Base-by-base conservation (phyloP, 2,888 invertebrate species). In the Eupithecia vulgata region DNA sequence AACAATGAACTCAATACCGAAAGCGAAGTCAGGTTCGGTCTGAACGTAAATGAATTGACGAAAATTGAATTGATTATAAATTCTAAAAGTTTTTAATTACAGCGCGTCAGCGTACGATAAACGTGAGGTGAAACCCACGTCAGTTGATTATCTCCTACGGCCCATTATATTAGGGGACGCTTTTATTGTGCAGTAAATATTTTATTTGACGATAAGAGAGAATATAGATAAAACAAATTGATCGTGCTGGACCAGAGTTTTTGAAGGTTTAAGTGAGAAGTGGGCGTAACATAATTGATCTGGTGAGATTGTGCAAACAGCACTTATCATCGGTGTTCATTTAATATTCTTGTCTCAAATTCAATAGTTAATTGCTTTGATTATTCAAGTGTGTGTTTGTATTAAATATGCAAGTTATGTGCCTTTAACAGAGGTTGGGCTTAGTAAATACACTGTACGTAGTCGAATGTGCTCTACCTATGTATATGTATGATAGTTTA, bases 161-260 rank as follows among this genome's bases (percentile, higher is more conserved):
- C 89, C 88, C 90, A 90, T 91, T 91, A 91, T 92, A 90, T 86
- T 83, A 86, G 73, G 84, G 84, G 87, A 88, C 87, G 89, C 87
- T 85, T 93, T 93, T 93, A 93, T 92, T 90, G 88, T 91, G 91
- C 89, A 91, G 91, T 94, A 92, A 93, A 94, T 93, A 93, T 92
- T 94, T 92, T 91, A 93, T 91, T 86, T 84, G 82, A 81, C 83
- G 93, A 93, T 93, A 94, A 91, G 87, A 88, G 84, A 85, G 84
- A 83, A 83, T 83, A 81, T 74, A 91, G 94, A 94, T 94, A 94
- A 93, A 90, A 84, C 90, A 91, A 93, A 93, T 93, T 93, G 93
- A 93, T 93, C 91, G 90, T 83, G 83, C 84, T 82, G 86, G 85
- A 87, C 83, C 82, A 82, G 81, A 83, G 82, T 87, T 89, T 87